Base-by-base conservation (phyloP, 2,797 vertebrate genomes). In the Antennarius maculatus region DNA sequence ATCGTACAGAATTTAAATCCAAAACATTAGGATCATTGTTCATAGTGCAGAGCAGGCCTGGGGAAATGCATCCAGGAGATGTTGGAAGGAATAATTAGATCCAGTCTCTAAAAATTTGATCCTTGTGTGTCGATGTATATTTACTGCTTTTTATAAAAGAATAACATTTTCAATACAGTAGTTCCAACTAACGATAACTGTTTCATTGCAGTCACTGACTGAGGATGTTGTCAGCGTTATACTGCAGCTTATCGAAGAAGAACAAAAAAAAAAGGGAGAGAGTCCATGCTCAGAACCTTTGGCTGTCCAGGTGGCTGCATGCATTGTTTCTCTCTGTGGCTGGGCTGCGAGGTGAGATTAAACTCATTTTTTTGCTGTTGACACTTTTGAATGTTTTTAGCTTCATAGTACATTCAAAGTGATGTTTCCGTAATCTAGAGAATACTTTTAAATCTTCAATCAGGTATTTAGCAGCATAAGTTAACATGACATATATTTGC, bases 271-370 rank as follows among this genome's bases (percentile, higher is more conserved):
- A 0, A 94, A 92, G 15, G 88, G 82, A 56, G 63, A 17, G 6
- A 29, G 78, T 4, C 39, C 74, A 6, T 82, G 86, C 54, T 82
- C 88, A 0, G 96, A 97, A 54, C 71, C 86, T 15, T 85, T 95
- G 57, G 92, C 93, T n/a, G 86, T 97, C 39, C 96, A 96, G 1
- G 83, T 97, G 78, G 92, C 96, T 7, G 96, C 97, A 63, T 97
- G 95, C 43, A 80, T 97, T 34, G 91, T 97, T 67, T 93, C 96
- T 15, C 86, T 98, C 18, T 98, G 95, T 7, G 97, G 97, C 82
- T 99, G 97, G 97, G 91, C 91, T 0, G 93, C 92, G 69, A 96
- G 96, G 97, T 99, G 64, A 84, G 84, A 42, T 42, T 2, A 53
- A 71, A 16, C 56, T 17, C 1, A 2, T 13, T 2, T 23, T 29